Base-by-base conservation (phyloP, 1,140 invertebrate genomes). In the Macrotrachela quadricornifera region DNA sequence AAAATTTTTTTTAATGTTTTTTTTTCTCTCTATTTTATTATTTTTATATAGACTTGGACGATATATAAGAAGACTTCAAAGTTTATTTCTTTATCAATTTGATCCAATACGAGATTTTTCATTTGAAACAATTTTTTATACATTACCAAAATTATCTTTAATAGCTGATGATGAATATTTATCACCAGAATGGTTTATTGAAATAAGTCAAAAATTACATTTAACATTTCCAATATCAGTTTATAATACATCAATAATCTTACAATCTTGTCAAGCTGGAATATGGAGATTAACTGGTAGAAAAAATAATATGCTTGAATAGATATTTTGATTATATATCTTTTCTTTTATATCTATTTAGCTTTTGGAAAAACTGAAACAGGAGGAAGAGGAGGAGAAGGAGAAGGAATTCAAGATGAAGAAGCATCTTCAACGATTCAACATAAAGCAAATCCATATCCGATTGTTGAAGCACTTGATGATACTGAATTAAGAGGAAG, bases 111-210 rank as follows among this genome's bases (percentile, higher is more conserved):
- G 30, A 18, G 37, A 12, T 52, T 36, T 54, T 57, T 9, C 44
- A 38, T 63, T 61, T 47, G 62, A 78, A 74, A 75, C 72, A 14
- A 71, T 79, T 50, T 77, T 73, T 57, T 64, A 72, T 56, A 72
- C 75, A 50, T 57, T 80, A 16, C 77, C 77, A 49, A 63, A 72
- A 49, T 64, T 77, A 45, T 66, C 72, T 15, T 67, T 71, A 55
- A 62, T 79, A 14, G 62, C 63, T 39, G 61, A 63, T 46, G 76
- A 76, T 57, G 79, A 81, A 62, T 79, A 74, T 71, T 70, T 77
- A 51, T 54, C 58, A 39, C 58, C 60, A 17, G 39, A 67, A 15
- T 57, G 70, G 17, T 72, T 76, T 58, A n/a, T 62, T 39, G 50
- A 56, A 9, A 16, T 42, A 14, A 55, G 58, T 42, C 21, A 54